Percentiles rank a stretch among this genome's conserved stretches.
These are phyloP conservation scores for Diaperis boleti DNA, from an alignment of 2,888 invertebrate species.

Conservation along the genomic window DNA sequence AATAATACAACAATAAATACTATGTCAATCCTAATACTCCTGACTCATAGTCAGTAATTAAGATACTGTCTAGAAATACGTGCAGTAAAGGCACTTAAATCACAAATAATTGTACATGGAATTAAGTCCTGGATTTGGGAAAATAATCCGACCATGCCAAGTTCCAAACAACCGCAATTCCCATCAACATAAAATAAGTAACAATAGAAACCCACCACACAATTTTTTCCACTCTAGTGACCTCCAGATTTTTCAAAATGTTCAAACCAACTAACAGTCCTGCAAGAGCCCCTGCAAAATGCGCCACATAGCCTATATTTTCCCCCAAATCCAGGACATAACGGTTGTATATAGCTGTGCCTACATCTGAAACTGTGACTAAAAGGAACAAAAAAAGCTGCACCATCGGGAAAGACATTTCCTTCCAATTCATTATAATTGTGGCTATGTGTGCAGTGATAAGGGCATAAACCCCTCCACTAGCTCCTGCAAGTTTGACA, in stretches of 20 bases:
- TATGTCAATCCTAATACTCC: background rate
- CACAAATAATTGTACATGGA: background rate
- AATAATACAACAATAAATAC: constrained; percentile 1
- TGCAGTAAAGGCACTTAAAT: background rate
- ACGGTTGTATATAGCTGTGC: constrained; percentile 90
- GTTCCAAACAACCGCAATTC: constrained; percentile 64
- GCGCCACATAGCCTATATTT: constrained; percentile 94
- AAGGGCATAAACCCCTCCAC: constrained; percentile 94
- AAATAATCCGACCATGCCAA: constrained; percentile 47
- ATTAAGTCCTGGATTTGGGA: background rate
- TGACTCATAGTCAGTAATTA: background rate
- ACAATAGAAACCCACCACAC: constrained; percentile 80
- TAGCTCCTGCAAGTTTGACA: constrained; percentile 91
- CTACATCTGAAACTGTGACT: constrained; percentile 86
- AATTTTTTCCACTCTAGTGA: constrained; percentile 71
- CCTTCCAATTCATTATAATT: constrained; percentile 94
- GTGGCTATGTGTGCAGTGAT: constrained; percentile 94
- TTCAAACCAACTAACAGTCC: constrained; percentile 80
- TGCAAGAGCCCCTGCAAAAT: constrained; percentile 81
- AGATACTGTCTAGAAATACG: background rate
- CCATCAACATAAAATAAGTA: constrained; percentile 77
- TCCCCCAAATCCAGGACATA: constrained; percentile 78
- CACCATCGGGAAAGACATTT: constrained; percentile 94
- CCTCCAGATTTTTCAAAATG: constrained; percentile 73
- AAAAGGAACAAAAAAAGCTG: constrained; percentile 87